Evolutionary conservation across 2,888 invertebrate genomes (phyloP), one percentile per base, ranked within the genome.

Genomic region (Philaethria dido): DNA sequence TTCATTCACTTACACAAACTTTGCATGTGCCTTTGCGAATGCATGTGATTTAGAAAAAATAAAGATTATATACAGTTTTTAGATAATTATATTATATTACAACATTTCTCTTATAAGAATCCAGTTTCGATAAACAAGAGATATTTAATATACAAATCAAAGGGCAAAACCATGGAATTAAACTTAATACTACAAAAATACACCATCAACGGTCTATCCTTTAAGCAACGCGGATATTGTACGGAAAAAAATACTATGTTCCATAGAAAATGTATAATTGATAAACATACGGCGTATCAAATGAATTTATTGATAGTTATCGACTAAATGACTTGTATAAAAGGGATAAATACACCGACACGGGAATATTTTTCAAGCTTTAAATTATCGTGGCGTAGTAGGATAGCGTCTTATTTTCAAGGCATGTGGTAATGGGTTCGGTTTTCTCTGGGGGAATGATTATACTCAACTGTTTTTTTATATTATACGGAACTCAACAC

Each of bases 181-280:
- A 0, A 52, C 16, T 52, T 16, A 11, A 18, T 5, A n/a, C 48
- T 18, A 33, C 29, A 45, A 45, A 60, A 45, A 16, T 11, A 20
- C 18, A 47, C 25, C 20, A 61, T 20, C 44, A 60, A 18, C 33
- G 8, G 11, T 45, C 18, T 25, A 63, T 63, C 59, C 62, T 63
- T 25, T 11, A 18, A 67, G 52, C 64, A 57, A 69, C 65, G 60
- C 69, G 70, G 69, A 71, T 70, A 50, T 61, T 20, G 16, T 59
- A 48, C 25, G 48, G 65, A 64, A 66, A 65, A 66, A 69, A 66
- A 69, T 60, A 55, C 61, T 61, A 62, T 69, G 70, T 72, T 64
- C 75, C 77, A 72, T 77, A 73, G 70, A 70, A 74, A 78, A 78
- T 78, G 72, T 74, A 77, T 77, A 78, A 78, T 78, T 76, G 74